Evolutionary conservation across 2,888 invertebrate genomes (phyloP).

Genomic region (Melieria crassipennis): DNA sequence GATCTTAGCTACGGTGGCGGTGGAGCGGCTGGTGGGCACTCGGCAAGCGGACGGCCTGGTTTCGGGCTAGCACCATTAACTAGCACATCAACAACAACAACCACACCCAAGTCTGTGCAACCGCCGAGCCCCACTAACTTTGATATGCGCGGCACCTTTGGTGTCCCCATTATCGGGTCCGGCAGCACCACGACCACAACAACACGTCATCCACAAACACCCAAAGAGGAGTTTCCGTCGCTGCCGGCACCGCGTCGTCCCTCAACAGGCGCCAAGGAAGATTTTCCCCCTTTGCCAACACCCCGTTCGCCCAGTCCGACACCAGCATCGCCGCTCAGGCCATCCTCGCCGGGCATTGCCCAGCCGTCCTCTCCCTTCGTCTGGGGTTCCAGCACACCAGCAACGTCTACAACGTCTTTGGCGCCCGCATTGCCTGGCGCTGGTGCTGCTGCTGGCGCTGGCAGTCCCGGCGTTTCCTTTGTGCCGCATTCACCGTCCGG

Average conservation of each 20-base stretch:
- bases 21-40: slow-evolving; percentile 37
- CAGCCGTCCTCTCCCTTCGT: slow-evolving; percentile 25
- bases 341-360: slow-evolving; percentile 38
- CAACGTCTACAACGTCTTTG: slow-evolving; percentile 23
- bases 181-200: slow-evolving; percentile 28
- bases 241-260: slow-evolving; percentile 46
- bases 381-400: slow-evolving; percentile 35
- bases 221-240: slow-evolving; percentile 47
- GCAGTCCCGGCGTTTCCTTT: slow-evolving; percentile 50
- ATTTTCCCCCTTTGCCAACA: slow-evolving; percentile 57
- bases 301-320: slow-evolving; percentile 44
- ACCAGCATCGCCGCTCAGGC: slow-evolving; percentile 41
- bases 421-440: slow-evolving; percentile 26
- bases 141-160: slow-evolving; percentile 45
- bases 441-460: slow-evolving; percentile 11
- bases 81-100: slow-evolving; percentile 46
- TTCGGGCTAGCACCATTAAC: slow-evolving; percentile 52
- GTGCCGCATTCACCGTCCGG: slow-evolving; percentile 50
- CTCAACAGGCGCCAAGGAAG: slow-evolving; percentile 52
- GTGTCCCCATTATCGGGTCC: neutral
- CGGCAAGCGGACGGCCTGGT: slow-evolving; percentile 42
- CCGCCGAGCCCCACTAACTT: slow-evolving; percentile 40
- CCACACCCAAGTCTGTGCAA: slow-evolving; percentile 44
- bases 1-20: slow-evolving; percentile 60
- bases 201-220: slow-evolving; percentile 26